Conservation (phyloP, 2,113 vertebrate species). For the Ibidorhyncha struthersii region DNA sequence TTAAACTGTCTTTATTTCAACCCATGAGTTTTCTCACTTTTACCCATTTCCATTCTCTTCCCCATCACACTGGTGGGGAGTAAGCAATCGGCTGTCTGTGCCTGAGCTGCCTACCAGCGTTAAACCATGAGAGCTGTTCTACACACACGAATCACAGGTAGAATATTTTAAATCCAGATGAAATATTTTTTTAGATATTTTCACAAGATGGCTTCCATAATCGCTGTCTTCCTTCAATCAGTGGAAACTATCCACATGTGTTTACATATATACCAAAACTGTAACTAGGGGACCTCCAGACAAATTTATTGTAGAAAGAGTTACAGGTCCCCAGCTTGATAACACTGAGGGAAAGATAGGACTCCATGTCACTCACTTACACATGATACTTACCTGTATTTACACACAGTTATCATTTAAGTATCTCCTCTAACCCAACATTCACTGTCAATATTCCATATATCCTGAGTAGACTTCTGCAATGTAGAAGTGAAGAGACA, state of each 20-base stretch:
- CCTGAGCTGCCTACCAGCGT: not conserved
- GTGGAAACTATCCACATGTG: not conserved
- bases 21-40: not conserved
- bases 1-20: not conserved
- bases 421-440: not conserved
- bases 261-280: not conserved
- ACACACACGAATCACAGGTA: not conserved
- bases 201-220: not conserved
- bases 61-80: not conserved
- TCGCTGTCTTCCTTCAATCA: not conserved
- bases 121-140: not conserved
- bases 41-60: not conserved
- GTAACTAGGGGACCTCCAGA: not conserved
- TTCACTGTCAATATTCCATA: not conserved
- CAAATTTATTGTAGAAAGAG: not conserved
- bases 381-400: not conserved
- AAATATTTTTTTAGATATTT: not conserved
- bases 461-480: not conserved
- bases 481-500: not conserved
- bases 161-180: not conserved
- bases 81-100: rapidly evolving
- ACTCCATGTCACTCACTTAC: not conserved
- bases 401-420: not conserved
- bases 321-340: not conserved
- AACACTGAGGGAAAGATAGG: not conserved